These are phyloP conservation scores for Apeltes quadracus DNA, from an alignment of 2,113 vertebrate species.

Conservation along the genomic window DNA sequence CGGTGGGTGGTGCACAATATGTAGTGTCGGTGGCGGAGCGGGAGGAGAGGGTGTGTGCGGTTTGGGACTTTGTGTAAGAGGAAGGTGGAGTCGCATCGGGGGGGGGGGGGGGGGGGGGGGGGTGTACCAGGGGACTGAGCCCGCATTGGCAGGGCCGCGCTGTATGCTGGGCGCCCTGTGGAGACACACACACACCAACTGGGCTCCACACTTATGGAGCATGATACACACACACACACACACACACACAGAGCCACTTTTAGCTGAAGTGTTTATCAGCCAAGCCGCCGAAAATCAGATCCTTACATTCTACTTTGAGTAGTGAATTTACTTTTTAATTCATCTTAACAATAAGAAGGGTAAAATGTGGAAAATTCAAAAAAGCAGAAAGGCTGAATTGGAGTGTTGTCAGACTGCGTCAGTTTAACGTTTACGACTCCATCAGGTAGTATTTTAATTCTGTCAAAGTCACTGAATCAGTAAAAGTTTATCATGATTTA, in stretches of 20 bases:
- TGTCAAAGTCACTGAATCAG: background rate
- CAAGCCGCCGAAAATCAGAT: background rate
- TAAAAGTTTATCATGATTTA: background rate
- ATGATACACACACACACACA: conserved; percentile 13
- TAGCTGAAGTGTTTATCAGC: conserved; percentile 23
- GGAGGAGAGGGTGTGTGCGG: conserved; percentile 55
- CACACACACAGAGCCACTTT: conserved; percentile 34
- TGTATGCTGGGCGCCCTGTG: conserved; percentile 67
- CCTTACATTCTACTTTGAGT: background rate
- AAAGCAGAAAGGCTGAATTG: background rate
- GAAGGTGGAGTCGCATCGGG: conserved; percentile 37
- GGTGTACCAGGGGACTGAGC: conserved; percentile 58
- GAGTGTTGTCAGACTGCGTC: background rate
- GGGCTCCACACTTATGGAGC: conserved; percentile 49
- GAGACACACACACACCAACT: conserved; percentile 68
- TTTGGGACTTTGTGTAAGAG: conserved; percentile 39
- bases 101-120: conserved; percentile 15
- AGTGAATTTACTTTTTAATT: background rate
- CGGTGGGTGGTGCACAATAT: conserved; percentile 82
- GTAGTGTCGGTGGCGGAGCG: conserved; percentile 77
- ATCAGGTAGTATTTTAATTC: background rate
- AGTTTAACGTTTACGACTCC: background rate
- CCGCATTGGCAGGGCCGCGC: conserved; percentile 69
- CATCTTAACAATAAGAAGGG: background rate
- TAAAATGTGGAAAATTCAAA: background rate